These are phyloP conservation scores for Ostrea denselamellosa DNA, from an alignment of 1,140 invertebrate species.

Conservation along the genomic window DNA sequence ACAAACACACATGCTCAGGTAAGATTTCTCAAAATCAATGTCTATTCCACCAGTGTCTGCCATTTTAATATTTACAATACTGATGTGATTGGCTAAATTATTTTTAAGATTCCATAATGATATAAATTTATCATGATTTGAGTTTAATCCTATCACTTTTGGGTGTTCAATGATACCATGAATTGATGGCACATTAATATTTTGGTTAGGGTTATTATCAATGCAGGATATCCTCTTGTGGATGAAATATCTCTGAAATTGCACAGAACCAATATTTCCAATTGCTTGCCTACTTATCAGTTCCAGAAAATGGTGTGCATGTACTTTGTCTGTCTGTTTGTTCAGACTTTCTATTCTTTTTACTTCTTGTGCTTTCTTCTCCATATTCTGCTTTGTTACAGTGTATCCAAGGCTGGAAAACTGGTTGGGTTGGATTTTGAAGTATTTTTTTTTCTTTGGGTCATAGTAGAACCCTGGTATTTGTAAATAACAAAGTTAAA, in stretches of 20 bases:
- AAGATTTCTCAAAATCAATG: slow-evolving; percentile 15
- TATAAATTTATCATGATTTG: background rate
- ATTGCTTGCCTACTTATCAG: background rate
- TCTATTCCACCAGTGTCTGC: background rate
- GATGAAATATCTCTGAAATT: background rate
- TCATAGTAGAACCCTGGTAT: slow-evolving; percentile 74
- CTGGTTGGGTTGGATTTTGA: slow-evolving; percentile 64
- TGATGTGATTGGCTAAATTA: slow-evolving; percentile 20
- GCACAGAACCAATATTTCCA: background rate
- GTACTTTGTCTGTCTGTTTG: background rate
- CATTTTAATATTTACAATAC: background rate
- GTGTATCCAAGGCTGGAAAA: slow-evolving; percentile 54
- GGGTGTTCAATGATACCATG: background rate
- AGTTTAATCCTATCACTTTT: slow-evolving; percentile 1
- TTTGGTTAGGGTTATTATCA: background rate
- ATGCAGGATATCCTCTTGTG: slow-evolving; percentile 6
- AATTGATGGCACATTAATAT: background rate
- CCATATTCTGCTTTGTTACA: slow-evolving; percentile 63
- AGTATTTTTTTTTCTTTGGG: slow-evolving; percentile 67
- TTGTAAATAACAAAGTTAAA: slow-evolving; percentile 63
- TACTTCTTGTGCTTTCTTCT: slow-evolving; percentile 61
- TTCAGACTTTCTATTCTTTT: slow-evolving; percentile 55
- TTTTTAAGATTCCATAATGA: background rate
- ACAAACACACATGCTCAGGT: background rate
- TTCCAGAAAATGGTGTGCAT: slow-evolving; percentile 35